Evolutionary conservation across 2,888 invertebrate genomes (phyloP), one percentile per base, ranked within the genome.

Genomic region (Apantesis nais): DNA sequence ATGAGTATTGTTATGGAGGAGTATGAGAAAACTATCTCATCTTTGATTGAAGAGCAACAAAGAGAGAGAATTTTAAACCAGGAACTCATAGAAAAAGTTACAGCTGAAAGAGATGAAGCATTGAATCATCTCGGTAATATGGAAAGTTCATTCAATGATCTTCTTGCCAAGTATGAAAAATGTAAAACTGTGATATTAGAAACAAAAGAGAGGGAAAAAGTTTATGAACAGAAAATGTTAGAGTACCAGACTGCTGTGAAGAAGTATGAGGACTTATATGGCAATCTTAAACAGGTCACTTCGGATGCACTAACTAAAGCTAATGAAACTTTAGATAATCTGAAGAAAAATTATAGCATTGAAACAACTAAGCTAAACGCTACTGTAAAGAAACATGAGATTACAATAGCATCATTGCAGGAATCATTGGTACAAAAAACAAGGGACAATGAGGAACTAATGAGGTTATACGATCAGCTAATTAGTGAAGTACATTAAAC

Each of bases 391-490:
- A 98, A 98, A 89, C 96, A 98, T 85, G 99, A 99, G 90, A 96
- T 99, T 73, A 97, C 97, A 82, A 96, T 97, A 78, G 97, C 97
- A 74, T 98, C 98, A 2, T 93, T 99, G 72, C 97, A 98, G 85
- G 97, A 97, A 83, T 96, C 97, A 62, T 94, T 99, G 65, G 97
- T 97, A 78, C 98, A 98, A 86, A 99, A 99, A 92, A 96, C 96
- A 0, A 97, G 97, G 88, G 99, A 99, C 88, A 99, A 98, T 90
- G 96, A 97, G 79, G 98, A 98, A 90, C 93, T 99, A 79, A 97
- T 98, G 66, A 97, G 97, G 90, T 97, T 99, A 86, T 98, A 99
- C 96, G 99, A 99, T 95, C 99, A 99, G 93, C 96, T 99, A 62
- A 98, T 99, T 85, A 96, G 95, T 83, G 91, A 93, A 84, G 94